These are phyloP conservation scores for Diadumene lineata DNA, from an alignment of 92 coral and sea anemone genomes.

Conservation along the genomic window DNA sequence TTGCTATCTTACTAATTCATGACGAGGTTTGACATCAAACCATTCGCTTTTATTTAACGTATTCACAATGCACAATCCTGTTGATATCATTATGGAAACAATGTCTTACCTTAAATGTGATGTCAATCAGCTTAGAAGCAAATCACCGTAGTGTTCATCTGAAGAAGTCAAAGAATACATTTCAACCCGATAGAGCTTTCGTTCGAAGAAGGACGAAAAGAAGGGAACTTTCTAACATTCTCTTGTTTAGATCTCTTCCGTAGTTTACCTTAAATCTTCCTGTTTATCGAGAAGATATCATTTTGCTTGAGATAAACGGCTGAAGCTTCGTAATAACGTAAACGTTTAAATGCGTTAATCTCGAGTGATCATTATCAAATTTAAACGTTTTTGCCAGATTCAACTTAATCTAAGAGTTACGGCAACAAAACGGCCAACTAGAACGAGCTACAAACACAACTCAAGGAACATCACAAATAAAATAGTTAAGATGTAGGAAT, in stretches of 20 bases:
- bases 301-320: background rate
- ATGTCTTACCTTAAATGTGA: background rate
- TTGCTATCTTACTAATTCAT: conserved; percentile 3
- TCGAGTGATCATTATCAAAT: background rate
- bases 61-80: background rate
- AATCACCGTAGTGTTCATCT: background rate
- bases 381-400: background rate
- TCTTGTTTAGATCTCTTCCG: background rate
- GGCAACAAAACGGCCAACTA: background rate
- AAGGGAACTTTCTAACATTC: background rate
- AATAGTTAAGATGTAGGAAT: background rate
- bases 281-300: background rate
- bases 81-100: background rate
- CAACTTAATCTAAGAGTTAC: background rate
- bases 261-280: background rate
- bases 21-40: background rate
- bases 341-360: background rate
- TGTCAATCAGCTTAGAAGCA: background rate
- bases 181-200: no score
- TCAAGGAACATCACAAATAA: background rate
- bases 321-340: background rate
- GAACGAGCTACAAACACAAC: background rate
- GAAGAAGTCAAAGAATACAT: no score
- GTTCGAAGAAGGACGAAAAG: background rate
- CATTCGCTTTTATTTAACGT: background rate